These are phyloP conservation scores for Spisula subtruncata DNA, from an alignment of 2,888 invertebrate genomes.

Conservation along the genomic window DNA sequence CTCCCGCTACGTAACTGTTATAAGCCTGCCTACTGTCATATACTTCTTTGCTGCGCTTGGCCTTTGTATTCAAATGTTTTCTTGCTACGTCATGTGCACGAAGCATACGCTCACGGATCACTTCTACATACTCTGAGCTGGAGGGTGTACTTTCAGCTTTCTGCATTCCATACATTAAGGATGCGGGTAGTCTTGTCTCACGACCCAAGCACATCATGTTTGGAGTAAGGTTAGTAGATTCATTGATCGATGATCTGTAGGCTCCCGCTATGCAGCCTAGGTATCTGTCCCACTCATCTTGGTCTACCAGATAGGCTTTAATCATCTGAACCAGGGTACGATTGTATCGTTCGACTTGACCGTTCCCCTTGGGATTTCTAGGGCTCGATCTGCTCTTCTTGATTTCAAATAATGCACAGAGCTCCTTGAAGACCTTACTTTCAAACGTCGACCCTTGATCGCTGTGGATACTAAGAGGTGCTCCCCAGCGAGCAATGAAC, in stretches of 20 bases:
- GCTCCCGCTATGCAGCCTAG: not conserved
- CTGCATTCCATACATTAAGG: not conserved
- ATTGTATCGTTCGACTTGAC: conserved; percentile 66
- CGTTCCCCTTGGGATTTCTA: conserved; percentile 49
- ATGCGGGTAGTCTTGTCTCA: not conserved
- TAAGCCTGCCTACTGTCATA: too few relatives aligned
- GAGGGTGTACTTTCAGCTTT: too few relatives aligned
- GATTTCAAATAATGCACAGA: conserved; percentile 47
- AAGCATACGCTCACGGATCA: too few relatives aligned
- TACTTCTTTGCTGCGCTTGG: too few relatives aligned
- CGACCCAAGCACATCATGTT: not conserved
- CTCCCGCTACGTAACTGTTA: too few relatives aligned
- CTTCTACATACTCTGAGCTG: too few relatives aligned
- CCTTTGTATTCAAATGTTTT: too few relatives aligned
- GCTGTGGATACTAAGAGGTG: conserved; percentile 21
- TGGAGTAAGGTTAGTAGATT: not conserved
- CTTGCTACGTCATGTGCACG: too few relatives aligned
- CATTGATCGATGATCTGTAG: not conserved
- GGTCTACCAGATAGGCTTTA: conserved; percentile 53
- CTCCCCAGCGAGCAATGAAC: conserved; percentile 35
- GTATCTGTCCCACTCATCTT: not conserved
- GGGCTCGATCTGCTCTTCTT: conserved; percentile 57
- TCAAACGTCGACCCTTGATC: conserved; percentile 54
- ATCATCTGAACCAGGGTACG: conserved; percentile 64
- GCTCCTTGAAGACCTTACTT: conserved; percentile 47